phyloP scores from a whole-genome alignment of 2,797 vertebrate species.

The Lithobates pipiens region DNA sequence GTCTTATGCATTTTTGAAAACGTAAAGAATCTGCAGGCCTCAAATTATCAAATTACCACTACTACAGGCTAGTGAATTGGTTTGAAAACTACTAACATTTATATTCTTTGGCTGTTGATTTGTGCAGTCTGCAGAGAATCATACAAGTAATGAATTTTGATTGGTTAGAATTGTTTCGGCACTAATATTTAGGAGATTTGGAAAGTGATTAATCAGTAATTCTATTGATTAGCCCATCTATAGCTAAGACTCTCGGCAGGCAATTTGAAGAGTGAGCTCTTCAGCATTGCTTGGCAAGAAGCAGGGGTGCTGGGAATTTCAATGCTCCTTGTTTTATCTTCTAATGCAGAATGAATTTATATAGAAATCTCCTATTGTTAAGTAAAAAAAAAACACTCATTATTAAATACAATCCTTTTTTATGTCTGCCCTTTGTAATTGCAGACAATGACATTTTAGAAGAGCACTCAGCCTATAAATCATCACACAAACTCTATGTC shows the following conservation, averaged over 20 bases:
- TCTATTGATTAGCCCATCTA: neutral
- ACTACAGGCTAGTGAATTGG: too few species aligned
- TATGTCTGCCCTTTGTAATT: conserved; percentile 50
- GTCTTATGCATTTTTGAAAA: too few species aligned
- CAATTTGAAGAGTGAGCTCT: neutral
- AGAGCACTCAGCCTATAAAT: conserved; percentile 57
- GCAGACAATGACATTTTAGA: conserved; percentile 59
- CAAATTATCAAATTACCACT: too few species aligned
- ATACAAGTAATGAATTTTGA: neutral
- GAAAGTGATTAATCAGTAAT: neutral
- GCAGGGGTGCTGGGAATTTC: neutral
- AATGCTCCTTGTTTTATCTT: neutral
- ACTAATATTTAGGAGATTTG: neutral
- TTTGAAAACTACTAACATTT: neutral
- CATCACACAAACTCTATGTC: conserved; percentile 36
- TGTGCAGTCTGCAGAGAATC: neutral
- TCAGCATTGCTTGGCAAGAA: neutral
- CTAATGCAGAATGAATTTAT: neutral
- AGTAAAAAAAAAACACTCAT: conserved; percentile 16
- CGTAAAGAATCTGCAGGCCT: too few species aligned
- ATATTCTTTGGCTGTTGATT: neutral
- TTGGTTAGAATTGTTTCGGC: neutral
- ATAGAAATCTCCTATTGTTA: conserved; percentile 8
- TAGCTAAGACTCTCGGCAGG: neutral
- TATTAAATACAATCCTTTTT: conserved; percentile 27